Evolutionary conservation across 2,113 vertebrate species (phyloP), one percentile per base, ranked within the genome.

Genomic region (Microcebus ravelobensis): DNA sequence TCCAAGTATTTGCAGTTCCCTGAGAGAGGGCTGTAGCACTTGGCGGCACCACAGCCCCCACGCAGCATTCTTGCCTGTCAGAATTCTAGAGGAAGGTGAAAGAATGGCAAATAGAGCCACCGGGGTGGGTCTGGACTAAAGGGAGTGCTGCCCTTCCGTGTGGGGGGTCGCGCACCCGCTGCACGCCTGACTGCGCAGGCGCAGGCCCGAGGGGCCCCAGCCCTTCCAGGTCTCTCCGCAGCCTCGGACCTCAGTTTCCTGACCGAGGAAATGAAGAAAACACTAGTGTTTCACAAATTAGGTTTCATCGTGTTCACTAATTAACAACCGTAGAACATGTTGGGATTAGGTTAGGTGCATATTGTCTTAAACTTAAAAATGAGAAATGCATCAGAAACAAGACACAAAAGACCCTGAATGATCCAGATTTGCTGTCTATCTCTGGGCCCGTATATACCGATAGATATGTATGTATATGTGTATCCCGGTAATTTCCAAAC

Each of bases 81-180:
- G 83, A 61, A 74, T n/a, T 79, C 71, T 48, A 36, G 29, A 34
- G 36, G 79, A 27, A 76, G 70, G 50, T 42, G 57, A 92, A 86
- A 81, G 42, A 79, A 67, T 29, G 68, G 61, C 23, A 57, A 52
- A 59, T 3, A 55, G n/a, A 11, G 12, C 39, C 48, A 6, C 9
- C 1, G 39, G 29, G 20, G 29, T 59, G 48, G 39, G 25, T 21
- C 25, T 77, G 79, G 15, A 23, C 29, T 29, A 23, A 31, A 45
- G 31, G 31, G 48, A 57, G 13, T 27, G 17, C 5, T 5, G 7
- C 48, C 34, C 15, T 55, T 39, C 17, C 11, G 18, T n/a, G 57
- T 34, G 8, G 48, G 61, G 45, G 8, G 6, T 2, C 0, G 4
- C 21, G 71, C 59, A 29, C 48, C 79, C 0, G 0, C 39, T n/a